These are phyloP conservation scores for Epizoanthus scotinus DNA, from an alignment of 92 coral and sea anemone genomes.

Conservation along the genomic window DNA sequence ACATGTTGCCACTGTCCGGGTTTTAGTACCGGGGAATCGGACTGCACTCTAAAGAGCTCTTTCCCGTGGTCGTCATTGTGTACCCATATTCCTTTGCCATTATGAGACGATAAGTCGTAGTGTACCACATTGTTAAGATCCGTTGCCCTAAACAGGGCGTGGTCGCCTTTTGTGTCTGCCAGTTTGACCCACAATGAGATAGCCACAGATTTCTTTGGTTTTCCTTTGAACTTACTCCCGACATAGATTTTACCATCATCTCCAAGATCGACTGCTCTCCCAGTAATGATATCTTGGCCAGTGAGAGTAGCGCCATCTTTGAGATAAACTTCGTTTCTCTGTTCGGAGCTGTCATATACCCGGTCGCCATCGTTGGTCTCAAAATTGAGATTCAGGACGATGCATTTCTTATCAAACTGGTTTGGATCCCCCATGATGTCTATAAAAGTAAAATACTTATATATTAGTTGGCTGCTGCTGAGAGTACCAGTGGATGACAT, in stretches of 20 bases:
- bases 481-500: too few species aligned
- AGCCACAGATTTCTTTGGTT: conserved; percentile 79
- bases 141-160: conserved; percentile 69
- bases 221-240: conserved; percentile 69
- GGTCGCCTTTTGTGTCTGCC: conserved; percentile 47
- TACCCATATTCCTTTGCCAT: conserved; percentile 79
- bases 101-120: conserved; percentile 62
- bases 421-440: conserved; percentile 65
- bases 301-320: conserved; percentile 67
- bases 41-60: conserved; percentile 73
- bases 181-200: conserved; percentile 82
- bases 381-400: conserved; percentile 73
- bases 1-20: conserved; percentile 79
- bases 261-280: conserved; percentile 65
- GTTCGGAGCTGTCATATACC: conserved; percentile 70
- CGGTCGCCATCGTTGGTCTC: conserved; percentile 60
- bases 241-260: conserved; percentile 66
- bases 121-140: conserved; percentile 56
- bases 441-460: neutral
- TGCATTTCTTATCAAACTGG: conserved; percentile 66
- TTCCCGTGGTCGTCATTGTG: conserved; percentile 71
- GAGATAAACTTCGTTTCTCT: conserved; percentile 68
- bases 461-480: too few species aligned
- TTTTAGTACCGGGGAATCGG: conserved; percentile 61
- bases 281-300: conserved; percentile 55